Base-by-base conservation (phyloP, 2,113 vertebrate genomes). In the Sylvicapra grimmia region DNA sequence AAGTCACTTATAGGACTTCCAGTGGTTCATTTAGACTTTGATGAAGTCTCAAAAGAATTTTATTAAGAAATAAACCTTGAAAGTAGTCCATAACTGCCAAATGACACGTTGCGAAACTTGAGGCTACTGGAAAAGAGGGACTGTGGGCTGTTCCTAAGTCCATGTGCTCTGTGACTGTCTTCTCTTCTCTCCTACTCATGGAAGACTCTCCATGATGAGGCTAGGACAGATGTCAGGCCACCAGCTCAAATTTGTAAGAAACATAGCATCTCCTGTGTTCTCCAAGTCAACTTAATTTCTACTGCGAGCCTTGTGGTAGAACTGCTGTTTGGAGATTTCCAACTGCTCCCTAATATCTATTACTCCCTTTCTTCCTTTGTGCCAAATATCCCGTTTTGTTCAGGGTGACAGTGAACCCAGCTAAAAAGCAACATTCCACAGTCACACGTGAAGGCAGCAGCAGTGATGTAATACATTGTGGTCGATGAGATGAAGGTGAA, bases 121-220 rank as follows among this genome's bases (percentile, higher is more conserved):
- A 49, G 47, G 16, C 79, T 51, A 2, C 33, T 33, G 54, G 82
- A 49, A 29, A 21, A 59, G 89, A 86, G 61, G 77, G 53, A 4
- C 33, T 31, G n/a, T 40, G n/a, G 49, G 2, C 87, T 61, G 2
- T 23, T 13, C 6, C 5, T 9, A 44, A 65, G 8, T 40, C 33
- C 29, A 0, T 0, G 5, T 29, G 6, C 15, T 63, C 31, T 51
- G 0, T 12, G 36, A 6, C 36, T 40, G 10, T 1, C 12, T 44
- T 40, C n/a, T n/a, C n/a, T n/a, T n/a, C 33, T 58, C 19, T 90
- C 15, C 18, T 82, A 4, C 6, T 80, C n/a, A 33, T 51, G 29
- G 68, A 61, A 47, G 19, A 8, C 13, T 59, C 10, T 11, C 4
- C 40, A 54, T 23, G 53, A 54, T 5, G 80, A 65, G 33, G 12